Conservation (phyloP, 2,797 vertebrate species). For the Myotis daubentonii region DNA sequence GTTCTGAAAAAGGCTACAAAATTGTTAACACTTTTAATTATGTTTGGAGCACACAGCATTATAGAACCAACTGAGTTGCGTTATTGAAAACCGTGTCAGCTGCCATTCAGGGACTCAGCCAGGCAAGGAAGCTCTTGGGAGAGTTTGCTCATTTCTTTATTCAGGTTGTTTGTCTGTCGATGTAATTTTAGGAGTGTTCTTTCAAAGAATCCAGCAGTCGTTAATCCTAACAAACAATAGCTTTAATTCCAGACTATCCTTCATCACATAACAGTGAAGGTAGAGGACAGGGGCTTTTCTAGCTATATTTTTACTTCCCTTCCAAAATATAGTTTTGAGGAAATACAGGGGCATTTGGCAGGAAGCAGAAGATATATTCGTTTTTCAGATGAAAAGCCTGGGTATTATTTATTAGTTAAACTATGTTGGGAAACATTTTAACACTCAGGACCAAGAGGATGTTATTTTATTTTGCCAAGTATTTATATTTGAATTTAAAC, state of each 20-base stretch:
- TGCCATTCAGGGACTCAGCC: constrained; percentile 78
- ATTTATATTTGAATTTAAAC: constrained; percentile 47
- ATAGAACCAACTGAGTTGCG: constrained; percentile 60
- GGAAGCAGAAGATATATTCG: constrained; percentile 12
- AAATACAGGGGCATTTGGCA: constrained; percentile 26
- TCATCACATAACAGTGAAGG: constrained; percentile 64
- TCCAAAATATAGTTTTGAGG: neutral
- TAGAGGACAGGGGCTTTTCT: neutral
- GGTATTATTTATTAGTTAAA: constrained; percentile 60
- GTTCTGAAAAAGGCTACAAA: constrained; percentile 82
- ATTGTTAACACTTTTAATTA: constrained; percentile 85
- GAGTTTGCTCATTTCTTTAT: constrained; percentile 81
- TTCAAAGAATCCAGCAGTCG: constrained; percentile 73
- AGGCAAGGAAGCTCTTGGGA: constrained; percentile 73
- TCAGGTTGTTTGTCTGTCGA: constrained; percentile 81
- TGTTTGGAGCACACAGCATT: constrained; percentile 75
- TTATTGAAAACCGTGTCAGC: constrained; percentile 83
- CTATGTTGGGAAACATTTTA: constrained; percentile 68
- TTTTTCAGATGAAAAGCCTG: constrained; percentile 47
- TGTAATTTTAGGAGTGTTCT: constrained; percentile 71
- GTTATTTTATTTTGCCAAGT: neutral
- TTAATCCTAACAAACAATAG: constrained; percentile 79
- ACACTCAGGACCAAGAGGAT: constrained; percentile 50
- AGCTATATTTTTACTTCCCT: constrained; percentile 56
- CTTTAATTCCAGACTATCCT: constrained; percentile 65